Base-by-base conservation (phyloP, 30 jellyfish, hydroid and myxozoan genomes). In the Rhopilema esculentum region DNA sequence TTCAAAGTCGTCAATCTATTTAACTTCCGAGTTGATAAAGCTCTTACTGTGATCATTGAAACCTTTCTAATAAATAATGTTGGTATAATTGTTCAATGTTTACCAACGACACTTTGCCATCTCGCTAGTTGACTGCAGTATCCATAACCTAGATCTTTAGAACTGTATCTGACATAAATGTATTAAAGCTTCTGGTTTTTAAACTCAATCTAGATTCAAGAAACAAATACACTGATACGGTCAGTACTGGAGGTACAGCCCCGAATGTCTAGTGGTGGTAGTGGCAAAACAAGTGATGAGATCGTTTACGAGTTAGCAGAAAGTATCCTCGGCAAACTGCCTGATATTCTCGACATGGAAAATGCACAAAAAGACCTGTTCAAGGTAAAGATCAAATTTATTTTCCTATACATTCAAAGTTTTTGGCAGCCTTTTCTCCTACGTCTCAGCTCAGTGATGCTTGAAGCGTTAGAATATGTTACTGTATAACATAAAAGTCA, bases 211-310 rank as follows among this genome's bases (percentile, higher is more conserved):
- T 49, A 92, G 98, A 87, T 92, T 12, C 97, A 93, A 85, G 98
- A 93, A 77, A 84, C 98, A 8, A 90, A 93, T 6, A 78, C 84
- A 26, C 40, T 89, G 53, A 30, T 89, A 33, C 89, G 94, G 21
- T 75, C 97, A 50, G 89, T 93, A 18, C 88, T 93, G 8, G 98
- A 93, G 69, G 97, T 93, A 0, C 98, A 93, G 32, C 98, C 98
- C 4, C 81, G 98, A 40, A 22, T 93, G 91, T 65, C 95, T 4
- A 79, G 89, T 27, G 94, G 98, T 79, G 97, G 95, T 27, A 69
- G 92, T 26, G 98, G 98, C 25, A 93, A 93, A 79, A 93, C 98
- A 1, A 88, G 95, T 49, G 98, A 93, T 72, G 98, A 93, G 52
- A 93, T 93, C 72, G 97, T 93, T 15, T 88, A 63, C 51, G 98